Conservation (phyloP, 2,113 vertebrate species). For the Melanostigma gelatinosum region DNA sequence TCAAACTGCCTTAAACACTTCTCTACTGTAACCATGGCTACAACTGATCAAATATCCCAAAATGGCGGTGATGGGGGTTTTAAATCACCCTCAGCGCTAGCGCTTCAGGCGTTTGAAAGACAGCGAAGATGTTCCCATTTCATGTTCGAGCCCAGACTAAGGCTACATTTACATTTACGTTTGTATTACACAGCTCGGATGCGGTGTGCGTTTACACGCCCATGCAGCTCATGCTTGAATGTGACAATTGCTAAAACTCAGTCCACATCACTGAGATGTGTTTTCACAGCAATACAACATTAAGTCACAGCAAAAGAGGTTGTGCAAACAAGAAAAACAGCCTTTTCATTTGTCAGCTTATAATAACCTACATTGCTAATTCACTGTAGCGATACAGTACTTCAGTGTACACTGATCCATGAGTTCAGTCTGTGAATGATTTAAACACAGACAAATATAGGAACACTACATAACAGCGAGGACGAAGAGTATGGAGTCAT, state of each 20-base stretch:
- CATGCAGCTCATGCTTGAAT: constrained; percentile 7
- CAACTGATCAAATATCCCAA: constrained; percentile 58
- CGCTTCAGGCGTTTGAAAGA: constrained; percentile 35
- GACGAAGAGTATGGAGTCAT: background rate
- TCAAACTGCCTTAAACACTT: constrained; percentile 29
- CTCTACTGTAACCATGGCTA: constrained; percentile 67
- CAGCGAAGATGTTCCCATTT: constrained; percentile 4
- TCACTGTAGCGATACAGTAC: background rate
- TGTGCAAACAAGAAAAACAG: background rate
- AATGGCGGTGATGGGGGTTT: constrained; percentile 30
- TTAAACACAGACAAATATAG: constrained; percentile 2
- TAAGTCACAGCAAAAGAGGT: background rate
- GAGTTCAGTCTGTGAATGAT: constrained; percentile 1
- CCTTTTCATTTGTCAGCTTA: background rate
- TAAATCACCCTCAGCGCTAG: constrained; percentile 41
- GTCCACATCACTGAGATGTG: background rate
- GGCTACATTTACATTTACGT: constrained; percentile 16
- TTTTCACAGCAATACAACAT: background rate
- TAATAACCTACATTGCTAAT: background rate
- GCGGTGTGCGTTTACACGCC: constrained; percentile 6
- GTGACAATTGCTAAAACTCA: constrained; percentile 6
- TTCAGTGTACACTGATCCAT: background rate
- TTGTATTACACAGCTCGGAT: background rate
- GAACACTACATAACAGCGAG: background rate
- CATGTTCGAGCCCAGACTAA: background rate